Base-by-base conservation (phyloP, 2,797 vertebrate species). In the Mormyrops boulengeri region DNA sequence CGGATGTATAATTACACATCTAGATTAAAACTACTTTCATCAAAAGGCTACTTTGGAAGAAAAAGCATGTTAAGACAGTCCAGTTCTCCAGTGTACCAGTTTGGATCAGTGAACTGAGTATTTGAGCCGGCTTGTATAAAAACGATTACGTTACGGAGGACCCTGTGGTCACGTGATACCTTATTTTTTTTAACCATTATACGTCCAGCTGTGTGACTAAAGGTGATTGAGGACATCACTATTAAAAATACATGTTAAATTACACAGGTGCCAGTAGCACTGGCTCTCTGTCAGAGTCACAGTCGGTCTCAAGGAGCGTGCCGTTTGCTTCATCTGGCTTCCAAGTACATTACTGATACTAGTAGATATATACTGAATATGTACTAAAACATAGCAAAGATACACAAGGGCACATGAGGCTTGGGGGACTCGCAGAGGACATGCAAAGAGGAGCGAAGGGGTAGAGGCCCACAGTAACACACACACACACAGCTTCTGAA, bases 261-360 rank as follows among this genome's bases (percentile, higher is more conserved):
- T 69, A 69, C 47, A 73, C 57, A n/a, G 14, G 0, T 50, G 52
- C 34, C 88, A 60, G 6, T 19, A 30, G 22, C 12, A 5, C 49
- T 57, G 22, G 52, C 52, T 19, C 52, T 60, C 47, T 55, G 49
- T 85, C 44, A 73, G 44, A 62, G 73, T 88, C 38, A 66, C 47
- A 55, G 87, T 60, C 34, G 38, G 87, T 66, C 62, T 88, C 85
- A n/a, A 82, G 69, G 85, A 89, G 88, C 85, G 50, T 49, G 41
- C 12, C 3, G 80, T 92, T 93, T 93, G 94, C 92, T 95, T 96
- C 93, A 94, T 94, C 95, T 95, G 95, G 93, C 94, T 94, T 94
- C 90, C 91, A 93, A 93, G 90, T 92, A 94, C 93, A 82, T 88
- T 89, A 89, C 85, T 89, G 88, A 82, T 90, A 90, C 89, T 87